Evolutionary conservation across 2,113 vertebrate species (phyloP).

Genomic region (Brachypodius melanocephalos): DNA sequence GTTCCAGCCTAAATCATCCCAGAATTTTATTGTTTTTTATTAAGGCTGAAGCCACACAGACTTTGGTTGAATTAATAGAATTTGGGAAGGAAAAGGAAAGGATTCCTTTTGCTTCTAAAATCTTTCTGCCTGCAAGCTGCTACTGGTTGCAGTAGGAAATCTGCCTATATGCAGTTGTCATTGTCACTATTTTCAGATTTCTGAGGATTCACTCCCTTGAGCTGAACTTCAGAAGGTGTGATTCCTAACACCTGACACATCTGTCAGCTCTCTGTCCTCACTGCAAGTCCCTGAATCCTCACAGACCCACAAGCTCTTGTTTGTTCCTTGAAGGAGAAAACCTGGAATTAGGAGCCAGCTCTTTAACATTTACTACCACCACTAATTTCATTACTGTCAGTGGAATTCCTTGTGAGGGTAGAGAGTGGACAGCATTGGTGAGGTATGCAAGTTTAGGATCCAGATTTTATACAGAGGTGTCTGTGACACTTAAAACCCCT

Average conservation of each 20-base stretch:
- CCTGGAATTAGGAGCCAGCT: background rate
- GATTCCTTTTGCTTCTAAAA: background rate
- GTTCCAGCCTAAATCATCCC: slow-evolving; percentile 42
- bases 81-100: background rate
- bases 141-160: background rate
- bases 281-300: background rate
- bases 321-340: background rate
- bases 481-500: background rate
- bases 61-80: background rate
- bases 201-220: background rate
- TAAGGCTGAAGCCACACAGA: background rate
- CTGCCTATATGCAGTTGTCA: background rate
- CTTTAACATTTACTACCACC: background rate
- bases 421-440: background rate
- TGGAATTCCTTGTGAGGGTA: background rate
- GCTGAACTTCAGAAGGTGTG: background rate
- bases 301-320: background rate
- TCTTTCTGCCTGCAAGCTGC: background rate
- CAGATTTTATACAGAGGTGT: slow-evolving; percentile 4
- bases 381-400: background rate
- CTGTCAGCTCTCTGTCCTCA: background rate
- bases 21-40: slow-evolving; percentile 24
- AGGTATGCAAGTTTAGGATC: background rate
- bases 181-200: background rate
- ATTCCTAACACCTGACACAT: background rate